Base-by-base conservation (phyloP, 2,113 vertebrate genomes). In the Tachysurus vachellii region DNA sequence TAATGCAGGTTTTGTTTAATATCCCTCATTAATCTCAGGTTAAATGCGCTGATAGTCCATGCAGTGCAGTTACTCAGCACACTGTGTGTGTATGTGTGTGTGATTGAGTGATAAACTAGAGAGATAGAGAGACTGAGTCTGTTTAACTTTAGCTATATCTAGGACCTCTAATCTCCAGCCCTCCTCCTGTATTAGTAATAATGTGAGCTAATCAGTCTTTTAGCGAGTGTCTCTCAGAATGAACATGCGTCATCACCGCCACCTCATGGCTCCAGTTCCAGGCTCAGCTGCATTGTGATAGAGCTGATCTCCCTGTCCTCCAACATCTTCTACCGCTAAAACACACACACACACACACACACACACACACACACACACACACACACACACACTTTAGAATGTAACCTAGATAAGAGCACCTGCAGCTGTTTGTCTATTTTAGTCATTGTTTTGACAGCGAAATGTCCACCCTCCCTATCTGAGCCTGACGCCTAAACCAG, bases 361-460 rank as follows among this genome's bases (percentile, higher is more conserved):
- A 84, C 73, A 71, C 83, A 59, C 26, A 3, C 53, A 42, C 50
- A 23, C 57, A 61, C 62, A n/a, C 10, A n/a, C 62, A 64, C 62
- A 73, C 44, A 82, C 82, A 77, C 68, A 83, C 80, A 84, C 84
- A 83, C 77, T 44, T 73, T 21, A 81, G 77, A 71, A 85, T 83
- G 87, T 81, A 81, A 76, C 85, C 86, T 86, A 86, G 85, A 92
- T 91, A 90, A 89, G 89, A 88, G 86, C 90, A 90, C 90, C 91
- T 91, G 88, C 91, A 93, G 92, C 92, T 93, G 92, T 90, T 90
- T 90, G 89, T 90, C 90, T 93, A 93, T 91, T 92, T 93, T 92
- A 23, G 86, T 82, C 88, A 83, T 56, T 59, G 87, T 82, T 90
- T 86, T 90, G 88, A 88, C 91, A 90, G 87, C 73, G 73, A 83